These are phyloP conservation scores for Lymantria dispar DNA, from an alignment of 2,888 invertebrate genomes.

Conservation along the genomic window DNA sequence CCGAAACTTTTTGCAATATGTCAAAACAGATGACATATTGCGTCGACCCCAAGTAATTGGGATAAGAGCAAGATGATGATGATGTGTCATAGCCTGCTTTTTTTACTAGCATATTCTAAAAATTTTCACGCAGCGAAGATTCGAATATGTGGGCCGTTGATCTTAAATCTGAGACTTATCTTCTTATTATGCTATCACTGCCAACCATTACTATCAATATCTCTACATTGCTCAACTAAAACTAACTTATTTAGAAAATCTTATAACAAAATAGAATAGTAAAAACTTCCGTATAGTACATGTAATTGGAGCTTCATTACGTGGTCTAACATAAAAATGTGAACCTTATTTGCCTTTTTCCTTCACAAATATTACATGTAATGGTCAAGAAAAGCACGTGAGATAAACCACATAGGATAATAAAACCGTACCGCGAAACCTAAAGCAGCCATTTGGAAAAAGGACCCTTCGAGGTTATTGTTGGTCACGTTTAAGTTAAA, in stretches of 20 bases:
- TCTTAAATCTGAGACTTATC: too few species aligned
- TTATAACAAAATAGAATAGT: background rate
- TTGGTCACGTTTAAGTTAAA: slow-evolving; percentile 3
- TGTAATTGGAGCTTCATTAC: background rate
- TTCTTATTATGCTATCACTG: too few species aligned
- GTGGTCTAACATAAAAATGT: background rate
- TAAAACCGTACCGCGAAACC: slow-evolving; percentile 16
- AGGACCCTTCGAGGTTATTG: background rate
- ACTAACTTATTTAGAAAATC: background rate
- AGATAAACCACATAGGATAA: slow-evolving; percentile 9
- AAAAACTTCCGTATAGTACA: background rate
- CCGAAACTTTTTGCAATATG: too few species aligned
- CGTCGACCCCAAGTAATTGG: too few species aligned
- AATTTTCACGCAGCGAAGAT: too few species aligned
- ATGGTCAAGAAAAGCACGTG: slow-evolving; percentile 11
- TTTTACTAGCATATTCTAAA: too few species aligned
- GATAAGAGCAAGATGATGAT: too few species aligned
- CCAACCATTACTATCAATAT: too few species aligned
- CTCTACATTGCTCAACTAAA: too few species aligned
- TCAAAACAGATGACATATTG: too few species aligned
- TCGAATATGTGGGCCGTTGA: too few species aligned
- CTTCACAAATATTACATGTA: background rate
- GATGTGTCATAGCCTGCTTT: too few species aligned
- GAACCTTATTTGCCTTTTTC: background rate
- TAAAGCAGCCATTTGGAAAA: background rate